Evolutionary conservation across 64 coral and sea anemone genomes (phyloP), one percentile per base, ranked within the genome.

Genomic region (Exaiptasia diaphana): DNA sequence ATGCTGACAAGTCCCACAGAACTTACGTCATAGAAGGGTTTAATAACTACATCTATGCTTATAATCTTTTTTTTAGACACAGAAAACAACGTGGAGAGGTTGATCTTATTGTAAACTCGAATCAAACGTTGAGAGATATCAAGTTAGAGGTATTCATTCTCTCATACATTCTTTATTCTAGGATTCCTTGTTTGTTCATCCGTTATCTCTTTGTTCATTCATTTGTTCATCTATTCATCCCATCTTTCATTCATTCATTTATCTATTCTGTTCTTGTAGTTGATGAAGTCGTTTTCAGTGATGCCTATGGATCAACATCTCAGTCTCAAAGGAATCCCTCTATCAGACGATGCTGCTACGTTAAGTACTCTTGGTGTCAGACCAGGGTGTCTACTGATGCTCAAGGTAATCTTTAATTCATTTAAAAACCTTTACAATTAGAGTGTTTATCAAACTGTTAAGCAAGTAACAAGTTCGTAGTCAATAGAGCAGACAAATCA

Each of bases 241-340:
- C 53, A 56, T 56, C 53, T 56, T 23, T 56, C 20, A 26, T 56
- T 56, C n/a, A 56, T 56, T 20, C 20, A 56, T 6, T 56, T 56
- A 10, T 46, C 18, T 65, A 14, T 6, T 30, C 38, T 36, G 13
- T 75, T 3, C 17, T 84, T 85, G 11, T 50, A 97, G 89, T 41
- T 99, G n/a, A 99, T 99, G 95, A 99, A 92, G 86, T 78, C 74
- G 1, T 99, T 99, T 37, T 92, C 95, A 17, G 95, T 93, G 57
- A 89, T 99, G 89, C 95, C 95, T 0, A 77, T 99, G 85, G 95
- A 99, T 38, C 95, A 99, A 41, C 95, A 99, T 74, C 67, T 99
- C 8, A 85, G 84, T 54, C 38, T 99, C 17, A 99, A 99, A n/a
- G 89, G 95, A n/a, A 75, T 63, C 40, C 43, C 73, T 17, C 75